Conservation (phyloP, 1,140 invertebrate species). For the Colletes latitarsis region DNA sequence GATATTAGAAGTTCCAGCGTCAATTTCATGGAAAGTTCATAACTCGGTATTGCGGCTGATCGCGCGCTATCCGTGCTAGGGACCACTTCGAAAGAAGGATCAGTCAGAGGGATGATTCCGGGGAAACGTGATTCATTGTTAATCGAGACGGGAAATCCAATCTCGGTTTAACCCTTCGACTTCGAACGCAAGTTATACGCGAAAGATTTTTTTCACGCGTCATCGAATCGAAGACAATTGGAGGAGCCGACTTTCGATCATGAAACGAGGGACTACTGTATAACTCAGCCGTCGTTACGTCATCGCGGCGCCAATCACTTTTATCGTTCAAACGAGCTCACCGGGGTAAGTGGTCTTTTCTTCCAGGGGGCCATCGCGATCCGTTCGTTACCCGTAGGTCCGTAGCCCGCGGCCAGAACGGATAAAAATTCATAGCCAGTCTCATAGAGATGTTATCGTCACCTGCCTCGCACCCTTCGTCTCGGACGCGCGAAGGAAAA, state of each 20-base stretch:
- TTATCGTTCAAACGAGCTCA: conserved; percentile 46
- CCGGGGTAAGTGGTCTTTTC: conserved; percentile 42
- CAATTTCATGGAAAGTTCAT: conserved; percentile 16
- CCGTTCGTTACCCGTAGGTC: conserved; percentile 31
- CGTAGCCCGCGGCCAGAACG: conserved; percentile 47
- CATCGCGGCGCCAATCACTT: conserved; percentile 55
- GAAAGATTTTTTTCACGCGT: too few relatives aligned
- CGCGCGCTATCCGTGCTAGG: background rate
- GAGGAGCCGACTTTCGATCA: background rate
- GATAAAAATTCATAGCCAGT: conserved; percentile 66
- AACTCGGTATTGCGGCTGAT: conserved; percentile 15
- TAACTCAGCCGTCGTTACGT: conserved; percentile 45
- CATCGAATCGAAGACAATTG: too few relatives aligned
- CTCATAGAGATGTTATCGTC: conserved; percentile 63
- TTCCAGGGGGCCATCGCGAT: conserved; percentile 50
- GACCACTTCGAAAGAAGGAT: background rate
- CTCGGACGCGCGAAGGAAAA: conserved; percentile 41
- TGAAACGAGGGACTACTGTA: too few relatives aligned
- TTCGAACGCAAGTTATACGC: too few relatives aligned
- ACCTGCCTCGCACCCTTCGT: conserved; percentile 50
- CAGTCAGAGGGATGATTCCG: background rate
- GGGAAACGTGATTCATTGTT: background rate
- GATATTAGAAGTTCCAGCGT: conserved; percentile 22
- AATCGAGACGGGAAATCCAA: background rate
- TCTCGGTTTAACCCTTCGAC: too few relatives aligned